phyloP scores from a whole-genome alignment of 1,140 invertebrate species.

The Drosophila subobscura region DNA sequence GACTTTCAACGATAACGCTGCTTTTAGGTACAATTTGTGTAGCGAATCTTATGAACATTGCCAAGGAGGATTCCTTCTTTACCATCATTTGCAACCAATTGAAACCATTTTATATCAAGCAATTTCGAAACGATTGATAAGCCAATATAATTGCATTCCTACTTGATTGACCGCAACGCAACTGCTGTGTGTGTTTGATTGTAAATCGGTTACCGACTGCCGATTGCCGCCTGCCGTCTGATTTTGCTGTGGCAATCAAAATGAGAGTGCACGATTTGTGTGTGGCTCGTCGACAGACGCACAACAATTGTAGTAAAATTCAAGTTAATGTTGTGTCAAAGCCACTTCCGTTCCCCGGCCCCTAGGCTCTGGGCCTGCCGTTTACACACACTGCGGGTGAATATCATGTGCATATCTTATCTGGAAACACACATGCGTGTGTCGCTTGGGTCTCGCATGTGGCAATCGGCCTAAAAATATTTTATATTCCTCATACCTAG shows the following conservation, averaged over 20 bases:
- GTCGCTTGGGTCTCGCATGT: constrained; percentile 9
- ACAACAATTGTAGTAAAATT: constrained; percentile 30
- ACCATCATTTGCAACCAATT: too few relatives aligned
- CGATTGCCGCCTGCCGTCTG: too few relatives aligned
- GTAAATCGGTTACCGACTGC: constrained; percentile 18
- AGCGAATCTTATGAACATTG: too few relatives aligned
- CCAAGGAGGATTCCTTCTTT: too few relatives aligned
- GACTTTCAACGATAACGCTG: too few relatives aligned
- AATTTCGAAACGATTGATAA: too few relatives aligned
- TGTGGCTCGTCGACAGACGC: constrained; percentile 21
- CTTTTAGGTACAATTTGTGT: too few relatives aligned
- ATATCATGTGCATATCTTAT: constrained; percentile 76
- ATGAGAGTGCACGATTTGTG: constrained; percentile 34
- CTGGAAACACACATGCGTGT: constrained; percentile 22
- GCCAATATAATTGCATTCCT: too few relatives aligned
- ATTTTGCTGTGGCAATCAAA: constrained; percentile 22
- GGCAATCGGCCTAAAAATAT: constrained; percentile 67
- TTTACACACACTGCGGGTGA: constrained; percentile 53
- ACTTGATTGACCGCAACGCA: too few relatives aligned
- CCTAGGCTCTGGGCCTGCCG: constrained; percentile 28
- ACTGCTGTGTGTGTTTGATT: constrained; percentile 3
- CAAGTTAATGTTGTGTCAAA: constrained; percentile 58
- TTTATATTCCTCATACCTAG: constrained; percentile 53
- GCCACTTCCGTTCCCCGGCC: constrained; percentile 57
- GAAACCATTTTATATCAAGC: too few relatives aligned